phyloP scores from a whole-genome alignment of 2,113 vertebrate genomes.

The Oncorhynchus nerka region DNA sequence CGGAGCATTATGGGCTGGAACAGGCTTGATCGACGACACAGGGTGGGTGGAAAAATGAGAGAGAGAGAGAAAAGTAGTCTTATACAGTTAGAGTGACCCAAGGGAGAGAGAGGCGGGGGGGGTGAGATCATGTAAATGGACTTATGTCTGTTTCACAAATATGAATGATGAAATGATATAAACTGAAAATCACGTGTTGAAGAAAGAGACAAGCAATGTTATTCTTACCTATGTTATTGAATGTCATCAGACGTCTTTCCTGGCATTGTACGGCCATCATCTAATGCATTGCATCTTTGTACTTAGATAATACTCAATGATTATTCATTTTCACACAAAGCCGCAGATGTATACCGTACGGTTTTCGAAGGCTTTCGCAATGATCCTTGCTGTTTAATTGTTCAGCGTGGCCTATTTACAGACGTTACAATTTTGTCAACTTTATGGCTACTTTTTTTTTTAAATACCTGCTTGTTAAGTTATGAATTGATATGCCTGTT shows the following conservation, averaged over 20 bases:
- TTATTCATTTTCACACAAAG: background rate
- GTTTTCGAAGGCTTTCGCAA: no score
- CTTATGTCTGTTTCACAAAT: background rate
- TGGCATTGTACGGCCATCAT: background rate
- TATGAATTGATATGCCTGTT: background rate
- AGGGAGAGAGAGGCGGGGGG: conserved; percentile 18
- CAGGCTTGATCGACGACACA: background rate
- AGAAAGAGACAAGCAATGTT: background rate
- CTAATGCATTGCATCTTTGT: background rate
- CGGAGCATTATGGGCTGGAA: background rate
- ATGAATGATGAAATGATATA: background rate
- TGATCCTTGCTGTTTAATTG: no score
- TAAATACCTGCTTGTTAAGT: no score
- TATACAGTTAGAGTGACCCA: conserved; percentile 13
- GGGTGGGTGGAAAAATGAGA: background rate
- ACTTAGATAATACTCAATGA: background rate
- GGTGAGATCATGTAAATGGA: background rate
- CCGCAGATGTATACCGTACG: no score
- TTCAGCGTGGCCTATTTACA: no score
- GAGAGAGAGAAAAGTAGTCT: conserved; percentile 14
- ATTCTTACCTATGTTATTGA: background rate
- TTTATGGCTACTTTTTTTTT: no score
- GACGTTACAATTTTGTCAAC: no score
- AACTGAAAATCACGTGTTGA: background rate
- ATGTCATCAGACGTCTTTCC: background rate